Base-by-base conservation (phyloP, 2,797 vertebrate species). In the Kryptopterus vitreolus region DNA sequence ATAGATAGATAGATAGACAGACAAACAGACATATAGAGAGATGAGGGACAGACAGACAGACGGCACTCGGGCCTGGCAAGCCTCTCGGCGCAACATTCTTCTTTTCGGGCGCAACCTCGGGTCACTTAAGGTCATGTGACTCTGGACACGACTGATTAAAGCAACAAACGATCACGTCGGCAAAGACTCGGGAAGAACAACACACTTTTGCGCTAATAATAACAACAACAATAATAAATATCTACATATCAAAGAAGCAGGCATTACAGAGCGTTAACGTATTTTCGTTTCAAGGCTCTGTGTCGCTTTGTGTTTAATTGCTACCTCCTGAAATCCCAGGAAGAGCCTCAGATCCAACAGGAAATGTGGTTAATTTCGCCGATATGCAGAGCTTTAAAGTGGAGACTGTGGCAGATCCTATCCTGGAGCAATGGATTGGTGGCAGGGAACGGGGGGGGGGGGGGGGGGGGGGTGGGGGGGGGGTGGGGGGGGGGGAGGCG, bases 231-330 rank as follows among this genome's bases (percentile, higher is more conserved):
- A 43, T 43, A 10, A 43, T 10, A 43, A 43, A 43, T 43, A 10
- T 43, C 38, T 9, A 7, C 38, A 43, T 9, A 43, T 43, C 7
- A 43, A 43, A 43, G 8, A 43, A 43, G 1, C 38, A 43, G 38
- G 38, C n/a, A n/a, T n/a, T n/a, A 10, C 38, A 7, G 38, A 43
- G 7, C 38, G 10, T 43, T 43, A 43, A 7, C 10, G 7, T 43
- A 6, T 43, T 43, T 9, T 43, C 8, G 7, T 43, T 43, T 43
- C 10, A 10, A 43, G 10, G 10, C 38, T 43, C 16, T 83, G 76
- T 81, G 87, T 89, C 81, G 81, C 86, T 86, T 85, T 77, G 83
- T 79, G 74, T 89, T 76, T 88, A 86, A 89, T 88, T 87, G 79
- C 88, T 87, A 86, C 81, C 87, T 81, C 57, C 68, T 61, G 73